phyloP scores from a whole-genome alignment of 2,888 invertebrate species.

The Ophraella communa region DNA sequence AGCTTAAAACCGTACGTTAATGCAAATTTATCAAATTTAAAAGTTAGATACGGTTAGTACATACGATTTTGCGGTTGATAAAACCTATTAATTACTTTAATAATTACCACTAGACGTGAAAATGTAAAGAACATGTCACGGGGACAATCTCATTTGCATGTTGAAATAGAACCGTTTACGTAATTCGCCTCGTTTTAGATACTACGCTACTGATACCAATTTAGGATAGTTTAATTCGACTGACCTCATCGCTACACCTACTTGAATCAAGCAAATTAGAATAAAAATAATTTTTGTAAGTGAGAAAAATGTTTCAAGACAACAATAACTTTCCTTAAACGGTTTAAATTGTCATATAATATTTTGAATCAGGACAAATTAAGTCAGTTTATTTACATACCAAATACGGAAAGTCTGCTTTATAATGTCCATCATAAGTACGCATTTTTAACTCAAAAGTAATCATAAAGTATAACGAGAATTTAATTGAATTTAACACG shows the following conservation, averaged over 20 bases:
- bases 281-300: not conserved
- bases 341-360: not conserved
- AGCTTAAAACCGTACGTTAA: too few species aligned
- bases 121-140: not conserved
- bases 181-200: not conserved
- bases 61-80: not conserved
- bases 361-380: not conserved
- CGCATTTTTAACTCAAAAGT: too few species aligned
- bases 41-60: not conserved
- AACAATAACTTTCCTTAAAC: not conserved
- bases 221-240: not conserved
- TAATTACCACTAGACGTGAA: not conserved
- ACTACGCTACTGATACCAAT: slow-evolving; percentile 3
- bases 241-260: slow-evolving; percentile 8
- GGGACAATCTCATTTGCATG: not conserved
- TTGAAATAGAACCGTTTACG: not conserved
- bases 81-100: not conserved
- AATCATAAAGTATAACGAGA: too few species aligned
- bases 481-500: too few species aligned
- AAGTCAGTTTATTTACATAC: too few species aligned
- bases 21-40: not conserved
- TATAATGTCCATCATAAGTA: too few species aligned
- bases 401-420: too few species aligned
- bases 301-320: not conserved
- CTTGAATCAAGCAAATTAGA: not conserved